Evolutionary conservation across 2,113 vertebrate genomes (phyloP).

Genomic region (Dolichallabes microphthalmus): DNA sequence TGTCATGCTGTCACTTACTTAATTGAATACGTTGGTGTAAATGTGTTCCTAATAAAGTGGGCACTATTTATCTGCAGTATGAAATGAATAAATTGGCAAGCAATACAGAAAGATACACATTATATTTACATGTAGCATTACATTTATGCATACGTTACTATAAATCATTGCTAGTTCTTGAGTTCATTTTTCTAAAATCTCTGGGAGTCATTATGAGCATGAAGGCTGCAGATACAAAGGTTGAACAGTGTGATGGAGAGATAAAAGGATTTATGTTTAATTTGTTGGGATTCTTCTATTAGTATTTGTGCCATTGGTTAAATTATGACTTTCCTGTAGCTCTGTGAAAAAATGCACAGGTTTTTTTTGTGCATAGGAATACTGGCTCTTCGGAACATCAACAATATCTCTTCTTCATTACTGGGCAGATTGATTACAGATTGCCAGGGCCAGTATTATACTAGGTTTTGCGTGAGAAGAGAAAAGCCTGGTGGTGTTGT

Average conservation of each 20-base stretch:
- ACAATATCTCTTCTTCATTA: constrained; percentile 54
- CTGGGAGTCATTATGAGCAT: no score
- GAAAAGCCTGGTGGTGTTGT: constrained; percentile 46
- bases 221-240: neutral
- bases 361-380: constrained; percentile 45
- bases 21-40: no score
- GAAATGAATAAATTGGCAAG: no score
- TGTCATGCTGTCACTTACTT: no score
- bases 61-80: no score
- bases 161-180: no score
- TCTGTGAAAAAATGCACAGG: constrained; percentile 34
- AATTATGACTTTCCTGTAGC: constrained; percentile 38
- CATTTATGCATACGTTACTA: no score
- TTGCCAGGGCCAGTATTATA: constrained; percentile 48
- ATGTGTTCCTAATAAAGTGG: no score
- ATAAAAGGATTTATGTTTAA: neutral
- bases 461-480: constrained; percentile 58
- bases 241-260: neutral
- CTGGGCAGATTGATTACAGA: constrained; percentile 58
- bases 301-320: constrained; percentile 35
- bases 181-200: no score
- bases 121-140: no score
- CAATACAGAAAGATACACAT: no score
- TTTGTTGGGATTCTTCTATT: constrained; percentile 28
- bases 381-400: constrained; percentile 32